phyloP scores from a whole-genome alignment of 2,113 vertebrate genomes.

The Dasyprocta punctata region DNA sequence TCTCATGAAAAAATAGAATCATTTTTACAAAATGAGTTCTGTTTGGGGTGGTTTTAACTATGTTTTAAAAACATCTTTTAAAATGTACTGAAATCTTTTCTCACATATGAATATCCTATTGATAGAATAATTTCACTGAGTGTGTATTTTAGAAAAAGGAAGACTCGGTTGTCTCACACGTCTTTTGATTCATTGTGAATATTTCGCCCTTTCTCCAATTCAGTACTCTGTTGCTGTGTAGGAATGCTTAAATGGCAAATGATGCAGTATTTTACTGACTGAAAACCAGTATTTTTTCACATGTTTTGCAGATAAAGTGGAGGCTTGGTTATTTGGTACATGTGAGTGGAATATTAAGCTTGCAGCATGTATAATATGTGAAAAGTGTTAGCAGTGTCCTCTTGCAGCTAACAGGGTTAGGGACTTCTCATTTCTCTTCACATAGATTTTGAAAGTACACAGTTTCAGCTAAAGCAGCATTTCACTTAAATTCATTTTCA shows the following conservation, averaged over 20 bases:
- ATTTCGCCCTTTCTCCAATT: not conserved
- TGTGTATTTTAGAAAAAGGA: not conserved
- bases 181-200: constrained; percentile 7
- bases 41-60: constrained; percentile 11
- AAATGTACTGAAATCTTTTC: constrained; percentile 5
- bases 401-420: not conserved
- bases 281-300: not conserved
- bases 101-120: constrained; percentile 5
- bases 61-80: constrained; percentile 1
- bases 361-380: not conserved
- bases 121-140: not conserved
- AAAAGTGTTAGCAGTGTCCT: not conserved
- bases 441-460: not conserved
- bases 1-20: not conserved
- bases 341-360: not conserved
- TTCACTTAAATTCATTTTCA: constrained; percentile 5
- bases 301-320: not conserved
- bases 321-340: not conserved
- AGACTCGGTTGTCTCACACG: not conserved
- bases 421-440: not conserved
- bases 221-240: not conserved
- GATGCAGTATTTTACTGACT: not conserved
- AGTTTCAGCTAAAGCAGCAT: not conserved
- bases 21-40: not conserved
- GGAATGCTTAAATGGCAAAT: not conserved